Evolutionary conservation across 2,797 vertebrate species (phyloP), one percentile per base, ranked within the genome.

Genomic region (Sebastes reedi): DNA sequence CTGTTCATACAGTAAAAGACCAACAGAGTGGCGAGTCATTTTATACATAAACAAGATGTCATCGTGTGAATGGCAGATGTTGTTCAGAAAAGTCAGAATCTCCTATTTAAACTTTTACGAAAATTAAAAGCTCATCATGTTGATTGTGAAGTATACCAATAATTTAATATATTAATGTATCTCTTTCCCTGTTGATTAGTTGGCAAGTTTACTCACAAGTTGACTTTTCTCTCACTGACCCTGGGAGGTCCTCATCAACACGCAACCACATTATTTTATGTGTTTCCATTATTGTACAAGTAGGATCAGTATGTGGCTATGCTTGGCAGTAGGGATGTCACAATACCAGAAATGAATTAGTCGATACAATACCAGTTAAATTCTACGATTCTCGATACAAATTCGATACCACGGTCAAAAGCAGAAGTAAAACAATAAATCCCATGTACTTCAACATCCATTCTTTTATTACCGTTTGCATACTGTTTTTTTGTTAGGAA

Each of bases 401-500:
- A 39, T 14, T 39, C 2, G 1, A 46, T 42, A 14, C 39, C 39
- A 42, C 13, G 5, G 39, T 42, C 6, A 42, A 42, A 42, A 12
- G 6, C 5, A 42, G 13, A 42, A 42, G 39, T 42, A 42, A 42
- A 42, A 42, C 39, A 16, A 42, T 42, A 42, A 42, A 1, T 42
- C 39, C 39, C 39, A 13, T 14, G 5, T 14, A 42, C 39, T 14
- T 42, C 39, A 42, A 42, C 39, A 42, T 42, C 13, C 39, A 42
- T 0, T 14, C 13, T 0, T 8, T 20, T 20, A 20, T 20, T 20
- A 50, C 16, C 0, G 0, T 42, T 42, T 42, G 13, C 13, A 42
- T 50, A 20, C 46, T 50, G 46, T 4, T 50, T 50, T 50, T 20
- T 18, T 27, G 16, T 20, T 50, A 20, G 18, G 8, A 52, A 20